Base-by-base conservation (phyloP, 2,888 invertebrate species). In the Cenopis cana region DNA sequence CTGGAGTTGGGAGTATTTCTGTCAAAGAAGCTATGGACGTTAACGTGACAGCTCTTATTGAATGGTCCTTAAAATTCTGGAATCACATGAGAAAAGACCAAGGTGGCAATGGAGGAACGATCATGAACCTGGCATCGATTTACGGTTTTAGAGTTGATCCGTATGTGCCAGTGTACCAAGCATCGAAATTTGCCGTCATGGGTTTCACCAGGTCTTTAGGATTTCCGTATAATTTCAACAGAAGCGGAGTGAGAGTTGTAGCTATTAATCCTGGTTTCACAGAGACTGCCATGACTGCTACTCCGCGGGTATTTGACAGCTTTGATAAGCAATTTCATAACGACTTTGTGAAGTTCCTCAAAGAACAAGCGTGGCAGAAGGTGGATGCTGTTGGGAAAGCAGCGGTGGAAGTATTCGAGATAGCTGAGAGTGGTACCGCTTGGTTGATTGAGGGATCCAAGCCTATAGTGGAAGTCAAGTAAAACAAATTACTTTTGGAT, bases 71-170 rank as follows among this genome's bases (percentile, higher is more conserved):
- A n/a, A 88, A 95, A 49, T 95, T 93, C 59, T 89, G 95, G 81
- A 89, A 95, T 68, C 91, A 94, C 79, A 94, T 95, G 94, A 89
- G 94, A n/a, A 92, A 85, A 57, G 91, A 94, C 73, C 92, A 89
- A 67, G 91, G 93, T 0, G 95, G 94, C 0, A 84, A 87, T 49
- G 96, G 96, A 11, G 96, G 96, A 0, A 93, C 94, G 0, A 94
- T 96, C 59, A 89, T 96, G n/a, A 96, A 96, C 80, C 87, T 95
- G 24, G 92, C 95, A 0, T 95, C 96, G 0, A 93, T 95, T 24
- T 92, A 94, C 72, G 95, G 95, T 0, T 89, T 93, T 56, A 87
- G 89, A 76, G 84, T 94, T 0, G 86, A 93, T 50, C 91, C 91
- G 33, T 93, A 89, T 36, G 79, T 92, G 17, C 95, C 95, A 0